Conservation (phyloP, 64 coral and sea anemone genomes). For the Montipora foliosa region DNA sequence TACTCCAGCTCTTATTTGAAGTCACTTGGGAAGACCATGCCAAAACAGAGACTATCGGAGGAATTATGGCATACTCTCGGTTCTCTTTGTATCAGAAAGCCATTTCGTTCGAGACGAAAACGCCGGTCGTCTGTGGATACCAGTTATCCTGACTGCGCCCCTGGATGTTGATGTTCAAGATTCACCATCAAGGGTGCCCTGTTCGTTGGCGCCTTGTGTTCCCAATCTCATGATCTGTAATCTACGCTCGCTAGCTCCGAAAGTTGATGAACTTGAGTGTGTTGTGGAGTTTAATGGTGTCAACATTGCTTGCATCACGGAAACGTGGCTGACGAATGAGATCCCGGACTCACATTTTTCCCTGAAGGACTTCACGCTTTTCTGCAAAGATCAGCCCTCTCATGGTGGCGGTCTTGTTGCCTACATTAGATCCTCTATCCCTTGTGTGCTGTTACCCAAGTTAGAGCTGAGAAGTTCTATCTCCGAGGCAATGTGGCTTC, state of each 20-base stretch:
- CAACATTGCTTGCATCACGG: not conserved
- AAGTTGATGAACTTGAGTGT: not conserved
- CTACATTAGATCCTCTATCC: slow-evolving; percentile 12
- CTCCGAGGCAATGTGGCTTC: slow-evolving; percentile 45
- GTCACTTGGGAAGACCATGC: slow-evolving; percentile 15
- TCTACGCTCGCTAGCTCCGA: slow-evolving; percentile 7
- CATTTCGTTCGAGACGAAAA: no score
- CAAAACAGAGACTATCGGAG: slow-evolving; percentile 23
- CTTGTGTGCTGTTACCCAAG: not conserved
- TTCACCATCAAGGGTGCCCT: not conserved
- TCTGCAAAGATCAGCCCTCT: not conserved
- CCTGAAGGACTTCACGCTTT: not conserved
- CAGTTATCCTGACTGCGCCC: slow-evolving; percentile 12
- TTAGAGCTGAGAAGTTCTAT: not conserved
- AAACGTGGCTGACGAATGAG: slow-evolving; percentile 3
- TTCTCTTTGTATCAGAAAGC: slow-evolving; percentile 25
- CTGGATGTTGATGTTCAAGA: not conserved
- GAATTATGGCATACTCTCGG: slow-evolving; percentile 33
- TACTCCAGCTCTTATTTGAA: slow-evolving; percentile 29
- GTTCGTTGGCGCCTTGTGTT: slow-evolving; percentile 1
- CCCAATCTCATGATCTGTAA: not conserved
- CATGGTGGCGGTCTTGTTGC: not conserved
- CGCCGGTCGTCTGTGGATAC: not conserved
- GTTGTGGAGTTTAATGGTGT: not conserved
- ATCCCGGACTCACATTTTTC: not conserved